Evolutionary conservation across 2,797 vertebrate species (phyloP).

Genomic region (Protonibea diacanthus): DNA sequence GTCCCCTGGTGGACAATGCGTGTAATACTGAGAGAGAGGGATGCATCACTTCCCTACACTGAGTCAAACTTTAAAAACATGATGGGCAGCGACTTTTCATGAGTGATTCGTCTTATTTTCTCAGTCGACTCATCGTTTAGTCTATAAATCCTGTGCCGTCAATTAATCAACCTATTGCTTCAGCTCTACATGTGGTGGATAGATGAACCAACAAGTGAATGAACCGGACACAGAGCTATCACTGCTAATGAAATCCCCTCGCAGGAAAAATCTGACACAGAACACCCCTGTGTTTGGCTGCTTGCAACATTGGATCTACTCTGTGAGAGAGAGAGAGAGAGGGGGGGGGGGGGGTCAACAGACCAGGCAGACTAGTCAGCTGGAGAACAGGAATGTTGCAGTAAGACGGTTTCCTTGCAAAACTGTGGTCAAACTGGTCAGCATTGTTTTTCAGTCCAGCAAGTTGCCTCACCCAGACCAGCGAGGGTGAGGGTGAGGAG

Average conservation of each 20-base stretch:
- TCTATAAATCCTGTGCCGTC: neutral
- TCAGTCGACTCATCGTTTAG: neutral
- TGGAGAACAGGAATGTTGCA: conserved; percentile 62
- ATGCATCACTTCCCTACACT: neutral
- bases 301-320: conserved; percentile 44
- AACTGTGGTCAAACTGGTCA: conserved; percentile 38
- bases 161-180: too few species aligned
- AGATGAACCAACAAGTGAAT: conserved; percentile 16
- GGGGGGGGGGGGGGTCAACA: conserved; percentile 58
- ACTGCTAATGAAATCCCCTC: conserved; percentile 22
- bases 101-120: neutral
- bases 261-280: conserved; percentile 6
- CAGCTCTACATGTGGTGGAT: neutral
- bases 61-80: neutral
- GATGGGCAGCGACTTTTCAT: neutral
- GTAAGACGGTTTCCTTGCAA: conserved; percentile 52
- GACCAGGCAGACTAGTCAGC: conserved; percentile 56
- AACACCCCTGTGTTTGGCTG: conserved; percentile 34
- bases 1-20: neutral
- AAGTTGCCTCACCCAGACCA: conserved; percentile 27
- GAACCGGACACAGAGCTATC: neutral
- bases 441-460: conserved; percentile 51
- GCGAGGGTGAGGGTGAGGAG: neutral
- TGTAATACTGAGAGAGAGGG: neutral
- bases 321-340: conserved; percentile 42